phyloP scores from a whole-genome alignment of 2,888 invertebrate genomes.

The Pimpla rufipes region DNA sequence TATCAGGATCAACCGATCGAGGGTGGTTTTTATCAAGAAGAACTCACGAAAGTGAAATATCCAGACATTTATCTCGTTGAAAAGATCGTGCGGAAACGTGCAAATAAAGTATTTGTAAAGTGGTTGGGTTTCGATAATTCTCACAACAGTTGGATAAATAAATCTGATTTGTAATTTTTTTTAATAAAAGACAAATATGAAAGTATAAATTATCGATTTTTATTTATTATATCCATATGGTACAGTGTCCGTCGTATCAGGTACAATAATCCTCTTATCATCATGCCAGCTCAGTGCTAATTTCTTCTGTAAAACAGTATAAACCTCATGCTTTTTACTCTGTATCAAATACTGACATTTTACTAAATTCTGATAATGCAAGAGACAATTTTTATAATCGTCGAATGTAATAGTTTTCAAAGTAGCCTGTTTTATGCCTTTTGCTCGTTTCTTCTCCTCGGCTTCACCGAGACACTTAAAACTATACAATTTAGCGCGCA shows the following conservation, averaged over 20 bases:
- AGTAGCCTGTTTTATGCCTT: constrained; percentile 49
- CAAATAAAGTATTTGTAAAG: constrained; percentile 59
- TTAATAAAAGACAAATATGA: neutral
- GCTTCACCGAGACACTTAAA: constrained; percentile 42
- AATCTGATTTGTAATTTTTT: constrained; percentile 13
- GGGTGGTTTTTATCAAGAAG: constrained; percentile 69
- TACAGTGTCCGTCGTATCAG: constrained; percentile 37
- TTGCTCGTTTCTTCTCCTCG: constrained; percentile 48
- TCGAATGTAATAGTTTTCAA: constrained; percentile 57
- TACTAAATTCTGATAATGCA: constrained; percentile 31
- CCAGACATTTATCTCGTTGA: constrained; percentile 52
- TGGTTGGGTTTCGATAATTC: constrained; percentile 60
- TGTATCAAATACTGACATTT: constrained; percentile 61
- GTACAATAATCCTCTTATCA: constrained; percentile 35
- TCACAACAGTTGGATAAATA: constrained; percentile 64
- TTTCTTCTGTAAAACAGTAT: constrained; percentile 33
- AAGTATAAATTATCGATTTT: neutral
- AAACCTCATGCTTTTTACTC: constrained; percentile 55
- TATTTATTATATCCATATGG: constrained; percentile 30
- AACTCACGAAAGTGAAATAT: constrained; percentile 50
- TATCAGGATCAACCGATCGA: constrained; percentile 73
- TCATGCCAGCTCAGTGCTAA: constrained; percentile 56
- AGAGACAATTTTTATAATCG: constrained; percentile 54
- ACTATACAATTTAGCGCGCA: constrained; percentile 73
- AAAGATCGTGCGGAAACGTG: constrained; percentile 48